Evolutionary conservation across 2,888 invertebrate genomes (phyloP).

Genomic region (Pheosia gnoma): DNA sequence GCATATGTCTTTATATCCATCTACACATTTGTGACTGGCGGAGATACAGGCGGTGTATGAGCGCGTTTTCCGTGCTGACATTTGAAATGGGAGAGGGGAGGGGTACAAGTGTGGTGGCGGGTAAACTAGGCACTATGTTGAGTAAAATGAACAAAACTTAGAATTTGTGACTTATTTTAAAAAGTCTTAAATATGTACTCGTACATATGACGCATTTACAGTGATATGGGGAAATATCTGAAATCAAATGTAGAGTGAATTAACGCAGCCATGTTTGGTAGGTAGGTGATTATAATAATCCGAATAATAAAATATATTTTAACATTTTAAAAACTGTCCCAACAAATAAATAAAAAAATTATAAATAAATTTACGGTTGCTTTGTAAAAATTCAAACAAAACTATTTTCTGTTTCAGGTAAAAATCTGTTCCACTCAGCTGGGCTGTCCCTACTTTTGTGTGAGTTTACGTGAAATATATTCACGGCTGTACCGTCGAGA

Average conservation of each 20-base stretch:
- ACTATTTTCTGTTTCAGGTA: slow-evolving; percentile 31
- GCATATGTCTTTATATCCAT: neutral
- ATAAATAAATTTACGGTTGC: neutral
- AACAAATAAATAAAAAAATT: neutral
- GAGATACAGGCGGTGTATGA: neutral
- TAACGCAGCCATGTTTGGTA: too few species aligned
- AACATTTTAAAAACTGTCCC: neutral
- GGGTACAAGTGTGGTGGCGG: too few species aligned
- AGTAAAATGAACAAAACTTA: too few species aligned
- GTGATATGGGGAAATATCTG: too few species aligned
- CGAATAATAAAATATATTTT: too few species aligned
- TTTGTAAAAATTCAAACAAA: slow-evolving; percentile 9
- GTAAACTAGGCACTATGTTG: too few species aligned
- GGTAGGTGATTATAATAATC: too few species aligned
- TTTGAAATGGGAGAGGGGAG: neutral
- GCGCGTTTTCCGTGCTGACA: neutral
- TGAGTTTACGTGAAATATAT: slow-evolving; percentile 17
- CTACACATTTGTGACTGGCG: neutral
- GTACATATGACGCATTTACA: too few species aligned
- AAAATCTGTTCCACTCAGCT: slow-evolving; percentile 7
- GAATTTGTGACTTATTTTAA: too few species aligned
- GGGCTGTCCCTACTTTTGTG: slow-evolving; percentile 1
- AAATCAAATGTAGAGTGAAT: too few species aligned
- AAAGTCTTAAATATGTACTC: too few species aligned
- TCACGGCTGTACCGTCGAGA: slow-evolving; percentile 6